Evolutionary conservation across 2,797 vertebrate genomes (phyloP), one percentile per base, ranked within the genome.

Genomic region (Setipinna tenuifilis): DNA sequence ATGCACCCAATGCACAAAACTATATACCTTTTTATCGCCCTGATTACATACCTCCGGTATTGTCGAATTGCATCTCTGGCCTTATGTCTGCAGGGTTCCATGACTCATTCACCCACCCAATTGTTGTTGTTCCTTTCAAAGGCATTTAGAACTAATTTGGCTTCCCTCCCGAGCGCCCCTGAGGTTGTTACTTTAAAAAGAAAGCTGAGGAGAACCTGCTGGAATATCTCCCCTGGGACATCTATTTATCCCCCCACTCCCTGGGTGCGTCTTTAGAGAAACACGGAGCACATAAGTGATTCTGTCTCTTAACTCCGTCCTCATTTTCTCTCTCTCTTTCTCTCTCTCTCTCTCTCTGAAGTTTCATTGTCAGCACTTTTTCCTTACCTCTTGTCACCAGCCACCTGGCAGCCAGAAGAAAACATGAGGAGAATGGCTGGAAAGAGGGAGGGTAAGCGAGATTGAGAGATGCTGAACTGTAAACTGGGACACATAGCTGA

Each of bases 321-420:
- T 78, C 71, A 44, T 78, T 78, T 44, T 82, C 48, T 82, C 85
- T 23, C 61, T 83, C 59, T 81, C 59, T 41, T 5, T 41, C 35
- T 41, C 35, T 41, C 61, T 6, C 71, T 78, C 54, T 80, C 86
- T 88, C 82, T 85, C 86, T 86, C 50, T 75, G 31, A 48, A 28
- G 71, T 62, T 81, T 84, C 83, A 88, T 84, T 88, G 87, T 88
- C 88, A 89, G 85, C 85, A 75, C 61, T 86, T 87, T 87, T 71
- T 83, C 81, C 59, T 61, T 59, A 23, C 31, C 25, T n/a, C 46
- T 71, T 85, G 86, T 88, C 83, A 87, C 86, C 59, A 83, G 85
- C 85, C 83, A 86, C 85, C 87, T 85, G 86, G 83, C 75, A 86
- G 85, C 68, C 87, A 86, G 86, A 68, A 86, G 86, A 85, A 59